Evolutionary conservation across 2,113 vertebrate species (phyloP).

Genomic region (Hemiscyllium ocellatum): DNA sequence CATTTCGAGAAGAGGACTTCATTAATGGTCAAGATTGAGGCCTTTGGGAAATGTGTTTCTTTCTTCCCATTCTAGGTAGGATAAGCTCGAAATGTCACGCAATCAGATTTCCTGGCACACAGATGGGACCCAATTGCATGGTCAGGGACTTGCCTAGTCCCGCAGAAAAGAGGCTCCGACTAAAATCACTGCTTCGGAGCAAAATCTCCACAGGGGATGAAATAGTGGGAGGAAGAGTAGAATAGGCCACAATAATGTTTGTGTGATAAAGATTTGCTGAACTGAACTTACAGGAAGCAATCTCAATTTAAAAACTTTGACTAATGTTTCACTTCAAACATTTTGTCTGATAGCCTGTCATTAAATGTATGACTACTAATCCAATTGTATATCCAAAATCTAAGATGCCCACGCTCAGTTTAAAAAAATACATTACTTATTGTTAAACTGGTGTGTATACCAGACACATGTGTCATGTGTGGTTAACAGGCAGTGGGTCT

Average conservation of each 20-base stretch:
- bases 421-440: background rate
- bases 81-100: background rate
- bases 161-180: background rate
- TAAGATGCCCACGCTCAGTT: background rate
- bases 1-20: background rate
- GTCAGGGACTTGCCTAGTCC: background rate
- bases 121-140: background rate
- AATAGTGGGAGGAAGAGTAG: background rate
- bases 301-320: background rate
- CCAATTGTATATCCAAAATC: slow-evolving; percentile 1
- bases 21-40: background rate
- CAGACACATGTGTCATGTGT: slow-evolving; percentile 29
- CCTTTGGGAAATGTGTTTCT: too few relatives aligned
- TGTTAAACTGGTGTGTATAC: background rate
- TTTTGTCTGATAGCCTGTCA: slow-evolving; percentile 21
- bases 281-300: slow-evolving; percentile 21
- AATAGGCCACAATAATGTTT: background rate
- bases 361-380: slow-evolving; percentile 8
- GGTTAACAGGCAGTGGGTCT: background rate
- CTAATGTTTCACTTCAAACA: slow-evolving; percentile 15
- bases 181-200: background rate
- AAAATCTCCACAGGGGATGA: background rate
- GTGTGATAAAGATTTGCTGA: slow-evolving; percentile 1
- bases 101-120: background rate
- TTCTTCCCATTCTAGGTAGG: too few relatives aligned